Evolutionary conservation across 2,797 vertebrate genomes (phyloP).

Genomic region (Sorex maritimensis): DNA sequence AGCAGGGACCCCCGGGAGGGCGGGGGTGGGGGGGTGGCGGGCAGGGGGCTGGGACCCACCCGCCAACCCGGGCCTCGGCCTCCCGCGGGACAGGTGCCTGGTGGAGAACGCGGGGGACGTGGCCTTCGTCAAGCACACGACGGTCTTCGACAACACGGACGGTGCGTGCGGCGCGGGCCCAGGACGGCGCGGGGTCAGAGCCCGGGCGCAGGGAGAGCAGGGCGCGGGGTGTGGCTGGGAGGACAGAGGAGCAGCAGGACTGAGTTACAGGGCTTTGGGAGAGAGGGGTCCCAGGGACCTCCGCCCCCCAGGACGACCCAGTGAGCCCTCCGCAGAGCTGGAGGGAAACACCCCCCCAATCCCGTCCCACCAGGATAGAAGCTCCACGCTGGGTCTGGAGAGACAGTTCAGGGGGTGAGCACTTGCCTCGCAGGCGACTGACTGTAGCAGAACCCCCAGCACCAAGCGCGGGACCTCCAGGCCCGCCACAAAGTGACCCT

Average conservation of each 20-base stretch:
- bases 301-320: too few relatives aligned
- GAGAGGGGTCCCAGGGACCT: too few relatives aligned
- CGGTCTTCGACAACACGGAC: conserved; percentile 95
- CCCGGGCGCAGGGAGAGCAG: neutral
- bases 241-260: neutral
- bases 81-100: conserved; percentile 92
- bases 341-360: too few relatives aligned
- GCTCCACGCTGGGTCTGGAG: too few relatives aligned
- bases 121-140: conserved; percentile 97
- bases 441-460: too few relatives aligned
- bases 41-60: neutral
- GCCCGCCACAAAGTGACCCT: too few relatives aligned
- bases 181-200: neutral
- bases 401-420: too few relatives aligned
- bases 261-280: neutral
- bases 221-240: neutral
- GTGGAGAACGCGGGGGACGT: conserved; percentile 93
- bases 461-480: too few relatives aligned
- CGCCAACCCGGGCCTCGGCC: neutral
- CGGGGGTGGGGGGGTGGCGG: neutral
- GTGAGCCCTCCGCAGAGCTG: too few relatives aligned
- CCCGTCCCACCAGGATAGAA: too few relatives aligned
- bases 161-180: conserved; percentile 88
- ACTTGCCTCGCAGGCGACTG: too few relatives aligned
- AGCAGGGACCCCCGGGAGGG: fast-evolving